Evolutionary conservation across 2,888 invertebrate genomes (phyloP).

Genomic region (Eristalinus aeneus): DNA sequence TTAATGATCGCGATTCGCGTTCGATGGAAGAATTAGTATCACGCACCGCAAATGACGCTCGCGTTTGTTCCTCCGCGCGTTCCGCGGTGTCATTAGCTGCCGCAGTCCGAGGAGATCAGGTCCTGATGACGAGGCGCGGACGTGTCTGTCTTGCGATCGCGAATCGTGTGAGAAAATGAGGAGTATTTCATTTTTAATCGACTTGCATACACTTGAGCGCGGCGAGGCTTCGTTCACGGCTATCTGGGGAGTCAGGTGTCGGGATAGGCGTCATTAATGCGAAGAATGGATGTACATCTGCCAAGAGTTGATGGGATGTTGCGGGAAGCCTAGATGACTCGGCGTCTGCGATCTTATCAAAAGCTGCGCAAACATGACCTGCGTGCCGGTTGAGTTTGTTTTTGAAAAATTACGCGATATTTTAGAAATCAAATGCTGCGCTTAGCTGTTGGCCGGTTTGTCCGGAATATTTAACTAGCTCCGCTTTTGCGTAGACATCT

Average conservation of each 20-base stretch:
- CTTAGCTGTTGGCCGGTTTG: not conserved
- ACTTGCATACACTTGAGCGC: not conserved
- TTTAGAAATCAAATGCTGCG: not conserved
- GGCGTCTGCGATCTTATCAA: not conserved
- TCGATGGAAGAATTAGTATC: constrained; percentile 50
- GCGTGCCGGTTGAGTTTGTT: not conserved
- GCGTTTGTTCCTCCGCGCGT: constrained; percentile 37
- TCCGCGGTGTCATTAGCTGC: constrained; percentile 51
- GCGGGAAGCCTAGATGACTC: no score
- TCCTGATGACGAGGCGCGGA: not conserved
- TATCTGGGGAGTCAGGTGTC: constrained; percentile 6
- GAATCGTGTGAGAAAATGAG: constrained; percentile 15
- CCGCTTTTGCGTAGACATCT: not conserved
- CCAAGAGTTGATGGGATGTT: not conserved
- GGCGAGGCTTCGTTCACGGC: not conserved
- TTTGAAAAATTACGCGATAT: not conserved
- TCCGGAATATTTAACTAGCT: not conserved
- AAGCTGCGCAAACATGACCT: not conserved
- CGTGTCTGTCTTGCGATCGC: not conserved
- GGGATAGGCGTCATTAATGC: not conserved
- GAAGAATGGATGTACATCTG: not conserved
- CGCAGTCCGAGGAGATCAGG: not conserved
- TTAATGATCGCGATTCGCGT: constrained; percentile 49
- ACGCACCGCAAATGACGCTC: constrained; percentile 49
- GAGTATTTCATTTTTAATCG: constrained; percentile 32